A percentile compares a stretch with the other conserved stretches of the same genome.
Conservation (phyloP, 2,888 invertebrate genomes). For the Calameuta filiformis region DNA sequence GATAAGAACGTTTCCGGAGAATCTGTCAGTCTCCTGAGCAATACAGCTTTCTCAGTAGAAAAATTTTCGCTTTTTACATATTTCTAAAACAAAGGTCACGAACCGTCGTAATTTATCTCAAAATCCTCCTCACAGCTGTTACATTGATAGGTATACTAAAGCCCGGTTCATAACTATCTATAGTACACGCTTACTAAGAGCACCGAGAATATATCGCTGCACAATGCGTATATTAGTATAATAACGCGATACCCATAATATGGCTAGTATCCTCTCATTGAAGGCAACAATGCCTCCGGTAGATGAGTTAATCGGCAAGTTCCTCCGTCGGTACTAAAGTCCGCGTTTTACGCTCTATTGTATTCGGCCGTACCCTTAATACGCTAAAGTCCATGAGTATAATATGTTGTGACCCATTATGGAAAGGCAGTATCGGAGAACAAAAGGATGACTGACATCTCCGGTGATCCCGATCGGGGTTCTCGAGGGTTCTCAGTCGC, state of each 20-base stretch:
- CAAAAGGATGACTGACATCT: conserved; percentile 58
- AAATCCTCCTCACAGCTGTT: too few relatives aligned
- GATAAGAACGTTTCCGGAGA: too few relatives aligned
- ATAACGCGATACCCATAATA: conserved; percentile 55
- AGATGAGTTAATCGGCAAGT: conserved; percentile 66
- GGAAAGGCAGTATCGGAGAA: conserved; percentile 48
- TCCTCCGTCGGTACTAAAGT: conserved; percentile 58
- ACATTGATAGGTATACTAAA: too few relatives aligned
- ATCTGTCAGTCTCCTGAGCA: too few relatives aligned
- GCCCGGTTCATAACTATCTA: too few relatives aligned
- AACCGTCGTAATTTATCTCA: too few relatives aligned
- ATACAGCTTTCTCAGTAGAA: too few relatives aligned
- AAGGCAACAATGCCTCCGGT: conserved; percentile 62
- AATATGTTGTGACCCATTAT: conserved; percentile 25
- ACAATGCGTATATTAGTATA: conserved; percentile 36
- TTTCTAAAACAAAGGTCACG: too few relatives aligned
- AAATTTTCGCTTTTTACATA: too few relatives aligned
- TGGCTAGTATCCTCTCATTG: conserved; percentile 58
- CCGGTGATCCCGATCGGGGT: conserved; percentile 50
- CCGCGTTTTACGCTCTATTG: conserved; percentile 45
- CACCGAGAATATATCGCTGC: conserved; percentile 23
- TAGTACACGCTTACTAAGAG: background rate
- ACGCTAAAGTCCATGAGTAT: conserved; percentile 34
- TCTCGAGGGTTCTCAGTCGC: conserved; percentile 12
- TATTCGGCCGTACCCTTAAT: conserved; percentile 35